phyloP scores from a whole-genome alignment of 2,888 invertebrate species.

The Muscina levida region DNA sequence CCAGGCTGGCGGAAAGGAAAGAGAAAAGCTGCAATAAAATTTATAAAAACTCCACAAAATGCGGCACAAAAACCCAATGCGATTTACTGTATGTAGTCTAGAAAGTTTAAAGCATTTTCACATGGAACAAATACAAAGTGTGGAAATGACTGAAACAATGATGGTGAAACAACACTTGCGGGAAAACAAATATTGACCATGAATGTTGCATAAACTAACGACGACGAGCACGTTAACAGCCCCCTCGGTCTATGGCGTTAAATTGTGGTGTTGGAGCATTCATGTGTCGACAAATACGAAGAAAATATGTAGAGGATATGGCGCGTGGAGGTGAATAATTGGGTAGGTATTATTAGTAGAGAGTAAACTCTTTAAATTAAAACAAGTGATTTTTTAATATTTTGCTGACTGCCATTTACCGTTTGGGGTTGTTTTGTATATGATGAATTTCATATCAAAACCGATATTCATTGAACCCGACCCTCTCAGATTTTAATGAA shows the following conservation, averaged over 20 bases:
- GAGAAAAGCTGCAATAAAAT: constrained; percentile 13
- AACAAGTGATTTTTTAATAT: too few species aligned
- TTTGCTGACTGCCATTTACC: too few species aligned
- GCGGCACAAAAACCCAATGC: background rate
- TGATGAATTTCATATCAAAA: too few species aligned
- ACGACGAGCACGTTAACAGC: constrained; percentile 5
- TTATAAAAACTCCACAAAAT: background rate
- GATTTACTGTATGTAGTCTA: constrained; percentile 7
- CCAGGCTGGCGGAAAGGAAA: constrained; percentile 24
- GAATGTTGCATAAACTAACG: constrained; percentile 26
- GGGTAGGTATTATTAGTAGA: too few species aligned
- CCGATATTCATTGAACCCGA: too few species aligned
- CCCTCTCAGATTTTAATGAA: too few species aligned
- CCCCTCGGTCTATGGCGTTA: background rate
- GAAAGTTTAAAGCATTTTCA: constrained; percentile 37
- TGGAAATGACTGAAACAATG: constrained; percentile 15
- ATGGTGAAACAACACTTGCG: constrained; percentile 1
- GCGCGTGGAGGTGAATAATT: too few species aligned
- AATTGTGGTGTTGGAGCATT: background rate
- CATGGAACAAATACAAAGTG: constrained; percentile 10
- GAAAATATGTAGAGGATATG: too few species aligned
- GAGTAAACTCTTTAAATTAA: too few species aligned
- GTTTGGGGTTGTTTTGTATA: too few species aligned
- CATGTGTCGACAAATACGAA: background rate
- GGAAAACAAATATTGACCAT: constrained; percentile 30